These are phyloP conservation scores for Torymus texanus DNA, from an alignment of 2,888 invertebrate genomes.

Conservation along the genomic window DNA sequence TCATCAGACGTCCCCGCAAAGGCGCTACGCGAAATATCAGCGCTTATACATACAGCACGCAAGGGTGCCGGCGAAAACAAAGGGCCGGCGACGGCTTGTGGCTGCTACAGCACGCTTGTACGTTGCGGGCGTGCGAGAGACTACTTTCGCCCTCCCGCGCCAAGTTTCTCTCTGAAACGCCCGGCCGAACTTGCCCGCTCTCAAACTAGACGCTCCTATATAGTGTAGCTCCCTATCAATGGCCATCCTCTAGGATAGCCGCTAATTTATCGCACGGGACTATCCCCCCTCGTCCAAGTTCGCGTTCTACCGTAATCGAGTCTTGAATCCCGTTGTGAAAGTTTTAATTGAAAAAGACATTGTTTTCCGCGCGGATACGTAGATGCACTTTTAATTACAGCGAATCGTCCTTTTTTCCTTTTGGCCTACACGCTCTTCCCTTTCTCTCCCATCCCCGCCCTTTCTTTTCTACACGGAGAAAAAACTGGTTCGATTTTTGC, in stretches of 20 bases:
- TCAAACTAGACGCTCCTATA: constrained; percentile 51
- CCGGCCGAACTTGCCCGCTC: constrained; percentile 60
- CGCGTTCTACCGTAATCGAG: constrained; percentile 28
- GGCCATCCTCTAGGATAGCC: constrained; percentile 53
- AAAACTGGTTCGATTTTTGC: no score
- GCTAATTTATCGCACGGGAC: constrained; percentile 59
- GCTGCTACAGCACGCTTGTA: no score
- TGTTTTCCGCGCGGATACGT: constrained; percentile 28
- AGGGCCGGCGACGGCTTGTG: no score
- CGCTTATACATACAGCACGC: no score
- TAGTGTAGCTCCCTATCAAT: constrained; percentile 57
- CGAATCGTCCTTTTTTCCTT: neutral
- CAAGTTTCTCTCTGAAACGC: constrained; percentile 58
- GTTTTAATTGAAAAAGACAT: constrained; percentile 53
- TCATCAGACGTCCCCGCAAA: no score
- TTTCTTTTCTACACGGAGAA: no score
- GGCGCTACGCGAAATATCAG: no score
- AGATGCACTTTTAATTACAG: constrained; percentile 47
- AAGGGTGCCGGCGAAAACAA: no score
- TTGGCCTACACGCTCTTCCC: neutral
- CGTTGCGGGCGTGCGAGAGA: no score
- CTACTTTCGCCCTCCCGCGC: neutral
- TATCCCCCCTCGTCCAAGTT: constrained; percentile 16
- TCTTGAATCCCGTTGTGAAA: constrained; percentile 40
- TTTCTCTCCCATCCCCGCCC: no score